Evolutionary conservation across 2,888 invertebrate genomes (phyloP).

Genomic region (Tenthredo distinguenda): DNA sequence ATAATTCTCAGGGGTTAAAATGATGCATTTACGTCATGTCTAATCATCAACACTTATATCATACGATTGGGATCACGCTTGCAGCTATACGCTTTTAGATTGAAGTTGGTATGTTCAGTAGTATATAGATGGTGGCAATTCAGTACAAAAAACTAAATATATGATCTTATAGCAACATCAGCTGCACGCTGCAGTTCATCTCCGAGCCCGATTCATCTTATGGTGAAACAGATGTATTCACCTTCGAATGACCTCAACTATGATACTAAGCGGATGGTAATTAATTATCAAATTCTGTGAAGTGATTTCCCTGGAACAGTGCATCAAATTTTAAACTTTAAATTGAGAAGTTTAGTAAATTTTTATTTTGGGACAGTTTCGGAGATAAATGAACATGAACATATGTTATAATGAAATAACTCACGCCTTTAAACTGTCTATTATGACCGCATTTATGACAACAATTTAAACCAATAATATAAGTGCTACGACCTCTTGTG

Average conservation of each 20-base stretch:
- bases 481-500: too few species aligned
- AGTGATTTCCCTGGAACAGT: not conserved
- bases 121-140: not conserved
- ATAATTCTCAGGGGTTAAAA: not conserved
- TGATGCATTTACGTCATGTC: not conserved
- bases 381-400: not conserved
- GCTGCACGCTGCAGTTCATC: too few species aligned
- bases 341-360: not conserved
- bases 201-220: too few species aligned
- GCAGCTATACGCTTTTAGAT: not conserved
- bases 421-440: not conserved
- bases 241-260: not conserved
- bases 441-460: not conserved
- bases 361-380: not conserved
- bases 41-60: not conserved
- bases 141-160: not conserved
- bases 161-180: too few species aligned
- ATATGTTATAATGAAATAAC: not conserved
- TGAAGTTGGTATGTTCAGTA: not conserved
- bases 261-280: not conserved
- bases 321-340: not conserved
- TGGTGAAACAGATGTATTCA: too few species aligned
- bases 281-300: not conserved
- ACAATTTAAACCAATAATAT: too few species aligned
- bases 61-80: not conserved